Evolutionary conservation across 2,888 invertebrate species (phyloP), one percentile per base, ranked within the genome.

Genomic region (Drosophila incognita): DNA sequence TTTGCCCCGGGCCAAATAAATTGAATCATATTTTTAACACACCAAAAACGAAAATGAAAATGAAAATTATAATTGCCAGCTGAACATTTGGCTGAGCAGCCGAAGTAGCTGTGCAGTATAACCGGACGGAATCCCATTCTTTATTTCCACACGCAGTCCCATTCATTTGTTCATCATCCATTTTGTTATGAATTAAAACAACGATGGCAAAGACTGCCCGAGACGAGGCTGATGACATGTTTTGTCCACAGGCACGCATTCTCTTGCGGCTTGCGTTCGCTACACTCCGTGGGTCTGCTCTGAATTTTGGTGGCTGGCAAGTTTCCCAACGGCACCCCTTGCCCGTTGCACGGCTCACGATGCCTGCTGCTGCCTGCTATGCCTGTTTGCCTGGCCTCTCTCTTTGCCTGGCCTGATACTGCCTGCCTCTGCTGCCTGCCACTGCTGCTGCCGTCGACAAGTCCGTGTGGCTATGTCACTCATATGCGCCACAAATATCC

Each of bases 231-330:
- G 87, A 76, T 90, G 87, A 87, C 87, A 87, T 90, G 82, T 87
- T 87, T 89, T 90, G 89, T 87, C 87, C 87, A 87, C 87, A 87
- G 89, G 87, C 90, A 89, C 87, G 87, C 87, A 87, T 87, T 84
- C 85, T 87, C 80, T 80, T 82, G 89, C 71, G 89, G 76, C 74
- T 52, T 36, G 21, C 10, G n/a, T 15, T 29, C 13, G 13, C 21
- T 36, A 29, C 42, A 35, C 46, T 27, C 13, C 21, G 21, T 21
- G 42, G 42, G 46, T 29, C 60, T 60, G 54, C 70, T 63, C 83
- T 63, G 68, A 54, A 57, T 36, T 56, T 60, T 72, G 46, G 49
- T 65, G 68, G 68, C 68, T 87, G 86, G 87, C 87, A 87, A 89
- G 65, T 87, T 90, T 90, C 87, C 90, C 90, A 87, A 90, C 87